Conservation (phyloP, 1,140 invertebrate species). For the Anadara kagoshimensis region DNA sequence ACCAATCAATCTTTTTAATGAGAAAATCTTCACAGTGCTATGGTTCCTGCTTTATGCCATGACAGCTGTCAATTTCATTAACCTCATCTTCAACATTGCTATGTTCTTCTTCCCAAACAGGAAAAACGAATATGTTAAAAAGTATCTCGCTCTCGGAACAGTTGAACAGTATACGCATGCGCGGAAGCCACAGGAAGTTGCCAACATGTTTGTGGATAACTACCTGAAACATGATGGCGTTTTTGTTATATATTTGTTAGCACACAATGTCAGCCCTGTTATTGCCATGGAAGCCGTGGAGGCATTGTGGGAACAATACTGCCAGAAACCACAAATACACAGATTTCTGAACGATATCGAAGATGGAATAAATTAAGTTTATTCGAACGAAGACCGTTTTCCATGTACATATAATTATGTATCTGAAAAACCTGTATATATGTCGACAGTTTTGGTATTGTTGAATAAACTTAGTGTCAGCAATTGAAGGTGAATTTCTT, state of each 20-base stretch:
- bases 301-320: conserved; percentile 51
- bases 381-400: too few species aligned
- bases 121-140: conserved; percentile 39
- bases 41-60: conserved; percentile 73
- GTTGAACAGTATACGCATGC: background rate
- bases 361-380: conserved; percentile 2
- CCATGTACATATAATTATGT: too few species aligned
- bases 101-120: conserved; percentile 33
- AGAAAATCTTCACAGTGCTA: conserved; percentile 75
- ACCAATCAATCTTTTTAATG: conserved; percentile 75
- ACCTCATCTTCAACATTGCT: conserved; percentile 28
- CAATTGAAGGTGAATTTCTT: too few species aligned
- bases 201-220: conserved; percentile 40
- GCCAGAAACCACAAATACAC: conserved; percentile 22
- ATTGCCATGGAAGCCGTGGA: conserved; percentile 48
- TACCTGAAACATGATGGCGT: conserved; percentile 58
- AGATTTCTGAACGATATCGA: background rate
- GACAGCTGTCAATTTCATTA: conserved; percentile 34
- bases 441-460: too few species aligned
- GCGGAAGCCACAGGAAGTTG: background rate
- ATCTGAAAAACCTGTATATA: too few species aligned
- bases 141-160: conserved; percentile 30
- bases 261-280: conserved; percentile 51
- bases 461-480: too few species aligned
- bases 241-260: conserved; percentile 50